Percentiles rank a stretch among this genome's conserved stretches.
Conservation (phyloP, 35 echinoderm and acorn worm genomes). For the Holothuria glaberrima region DNA sequence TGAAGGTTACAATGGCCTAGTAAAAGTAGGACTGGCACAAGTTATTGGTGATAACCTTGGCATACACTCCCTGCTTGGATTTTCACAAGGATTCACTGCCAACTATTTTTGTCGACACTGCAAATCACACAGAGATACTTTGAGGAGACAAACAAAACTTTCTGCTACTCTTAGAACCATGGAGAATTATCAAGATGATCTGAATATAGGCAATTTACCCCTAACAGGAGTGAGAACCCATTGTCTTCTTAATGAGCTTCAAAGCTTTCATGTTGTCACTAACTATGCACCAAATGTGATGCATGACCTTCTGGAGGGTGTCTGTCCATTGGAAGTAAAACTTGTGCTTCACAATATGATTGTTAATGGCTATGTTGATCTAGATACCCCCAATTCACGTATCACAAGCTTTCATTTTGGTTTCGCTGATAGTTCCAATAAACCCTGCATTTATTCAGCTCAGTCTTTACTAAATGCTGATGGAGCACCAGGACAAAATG, state of each 20-base stretch:
- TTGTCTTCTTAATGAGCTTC: slow-evolving; percentile 4
- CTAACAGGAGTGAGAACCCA: background rate
- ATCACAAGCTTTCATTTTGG: slow-evolving; percentile 39
- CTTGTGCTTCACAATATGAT: slow-evolving; percentile 12
- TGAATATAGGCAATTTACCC: background rate
- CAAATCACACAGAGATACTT: slow-evolving; percentile 43
- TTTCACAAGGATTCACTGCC: slow-evolving; percentile 62
- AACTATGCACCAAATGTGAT: slow-evolving; percentile 52
- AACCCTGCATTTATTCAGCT: background rate
- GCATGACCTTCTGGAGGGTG: slow-evolving; percentile 47
- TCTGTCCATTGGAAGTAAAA: slow-evolving; percentile 9
- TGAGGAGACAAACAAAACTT: background rate
- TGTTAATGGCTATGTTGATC: background rate
- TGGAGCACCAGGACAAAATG: slow-evolving; percentile 10
- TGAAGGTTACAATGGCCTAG: background rate
- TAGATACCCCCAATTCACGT: background rate
- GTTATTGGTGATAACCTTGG: slow-evolving; percentile 66
- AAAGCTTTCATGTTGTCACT: background rate
- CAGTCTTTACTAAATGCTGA: background rate
- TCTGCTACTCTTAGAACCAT: slow-evolving; percentile 1
- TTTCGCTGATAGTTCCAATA: slow-evolving; percentile 34
- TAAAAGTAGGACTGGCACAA: slow-evolving; percentile 50
- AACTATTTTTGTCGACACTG: slow-evolving; percentile 57
- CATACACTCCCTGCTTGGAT: slow-evolving; percentile 61
- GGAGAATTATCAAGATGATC: slow-evolving; percentile 57